Base-by-base conservation (phyloP, 1,140 invertebrate species). In the Musca domestica region DNA sequence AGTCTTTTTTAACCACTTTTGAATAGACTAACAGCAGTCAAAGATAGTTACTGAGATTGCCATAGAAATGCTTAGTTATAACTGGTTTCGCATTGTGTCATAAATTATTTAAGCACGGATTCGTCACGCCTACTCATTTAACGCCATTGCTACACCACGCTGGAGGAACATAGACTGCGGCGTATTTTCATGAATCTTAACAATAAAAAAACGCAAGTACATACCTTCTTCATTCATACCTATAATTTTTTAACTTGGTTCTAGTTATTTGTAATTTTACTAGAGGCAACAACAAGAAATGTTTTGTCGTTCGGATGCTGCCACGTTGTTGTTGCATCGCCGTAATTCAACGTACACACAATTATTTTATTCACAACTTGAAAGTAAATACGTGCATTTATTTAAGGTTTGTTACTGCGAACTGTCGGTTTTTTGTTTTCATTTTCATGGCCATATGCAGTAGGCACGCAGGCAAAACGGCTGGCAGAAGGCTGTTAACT, bases 81-180 rank as follows among this genome's bases (percentile, higher is more conserved):
- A 61, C 56, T 61, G 56, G 56, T 41, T 61, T 61, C 56, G 34
- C 34, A 41, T 65, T 30, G 30, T 65, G 64, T 49, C 46, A 65
- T 65, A 65, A 65, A 65, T 65, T 65, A 65, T 49, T 66, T 52
- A 72, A 68, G 72, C 68, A 70, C 72, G 69, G 76, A 76, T 78
- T 74, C 66, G 76, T 71, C 74, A 78, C 76, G 74, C 76, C 76
- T 74, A 74, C 72, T 78, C 76, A 74, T 72, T 78, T 75, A 66
- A 72, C 69, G 64, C 64, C 64, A 49, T 65, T 51, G 64, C 64
- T 51, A 25, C 34, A 6, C 34, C 2, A 12, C 34, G 34, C 4
- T 10, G 34, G 34, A 41, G 34, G 34, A 41, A 41, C 34, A 41
- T 41, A 41, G 34, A 41, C 34, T 10, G 34, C 10, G 34, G 4